Conservation (phyloP, 2,113 vertebrate genomes). For the Choloepus hoffmanni region DNA sequence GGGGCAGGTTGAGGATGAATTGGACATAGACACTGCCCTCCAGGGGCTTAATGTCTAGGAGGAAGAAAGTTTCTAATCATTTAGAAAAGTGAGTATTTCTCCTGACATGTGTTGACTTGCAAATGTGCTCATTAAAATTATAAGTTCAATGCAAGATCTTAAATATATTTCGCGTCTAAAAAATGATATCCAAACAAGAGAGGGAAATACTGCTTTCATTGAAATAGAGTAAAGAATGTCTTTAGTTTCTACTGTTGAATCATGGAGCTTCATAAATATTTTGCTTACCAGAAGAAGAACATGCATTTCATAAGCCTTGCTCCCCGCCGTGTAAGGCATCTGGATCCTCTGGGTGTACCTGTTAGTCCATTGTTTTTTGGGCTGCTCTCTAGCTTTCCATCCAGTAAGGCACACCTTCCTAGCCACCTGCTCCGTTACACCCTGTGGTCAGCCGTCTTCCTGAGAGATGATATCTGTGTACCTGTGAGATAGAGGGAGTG, state of each 20-base stretch:
- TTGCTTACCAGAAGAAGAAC: background rate
- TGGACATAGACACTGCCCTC: background rate
- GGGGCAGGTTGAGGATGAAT: background rate
- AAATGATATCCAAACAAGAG: conserved; percentile 15
- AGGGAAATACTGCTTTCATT: background rate
- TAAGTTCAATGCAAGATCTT: background rate
- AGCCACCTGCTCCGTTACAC: background rate
- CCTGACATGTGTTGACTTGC: background rate
- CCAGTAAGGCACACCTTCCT: background rate
- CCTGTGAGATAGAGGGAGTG: background rate
- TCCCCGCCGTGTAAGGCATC: background rate
- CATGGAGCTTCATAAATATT: conserved; percentile 41
- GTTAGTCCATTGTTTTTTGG: background rate
- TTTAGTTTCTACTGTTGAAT: conserved; percentile 39
- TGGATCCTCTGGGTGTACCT: background rate
- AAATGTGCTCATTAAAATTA: background rate
- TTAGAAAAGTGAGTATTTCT: conserved; percentile 19
- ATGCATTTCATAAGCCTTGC: background rate
- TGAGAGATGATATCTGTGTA: background rate
- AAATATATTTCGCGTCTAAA: conserved; percentile 43
- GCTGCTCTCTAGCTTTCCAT: background rate
- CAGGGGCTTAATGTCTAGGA: background rate
- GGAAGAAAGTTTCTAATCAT: background rate
- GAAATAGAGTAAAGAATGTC: conserved; percentile 15
- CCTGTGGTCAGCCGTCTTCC: background rate